A percentile compares a stretch with the other conserved stretches of the same genome.
Conservation (phyloP, 2,113 vertebrate species). For the Sturnus vulgaris region DNA sequence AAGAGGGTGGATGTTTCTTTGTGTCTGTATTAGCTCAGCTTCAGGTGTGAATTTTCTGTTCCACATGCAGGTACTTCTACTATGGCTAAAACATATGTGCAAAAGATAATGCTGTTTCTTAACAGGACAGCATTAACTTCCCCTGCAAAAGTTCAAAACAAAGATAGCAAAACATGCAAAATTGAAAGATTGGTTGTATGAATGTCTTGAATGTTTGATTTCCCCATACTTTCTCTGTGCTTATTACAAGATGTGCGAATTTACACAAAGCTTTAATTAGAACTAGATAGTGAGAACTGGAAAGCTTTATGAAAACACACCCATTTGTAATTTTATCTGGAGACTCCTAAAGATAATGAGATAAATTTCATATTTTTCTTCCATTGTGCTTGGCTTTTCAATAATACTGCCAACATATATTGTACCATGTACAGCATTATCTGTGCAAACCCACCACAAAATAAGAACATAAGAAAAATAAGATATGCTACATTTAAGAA, state of each 20-base stretch:
- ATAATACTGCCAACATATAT: not conserved
- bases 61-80: not conserved
- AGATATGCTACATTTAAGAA: not conserved
- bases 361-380: not conserved
- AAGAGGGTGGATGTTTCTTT: not conserved
- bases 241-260: not conserved
- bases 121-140: not conserved
- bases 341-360: constrained; percentile 6
- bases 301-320: constrained; percentile 3
- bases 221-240: not conserved
- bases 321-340: not conserved
- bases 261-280: constrained; percentile 37
- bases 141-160: not conserved
- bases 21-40: not conserved
- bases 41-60: not conserved
- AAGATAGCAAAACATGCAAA: not conserved
- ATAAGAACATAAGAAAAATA: not conserved
- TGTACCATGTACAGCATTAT: not conserved
- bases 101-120: not conserved
- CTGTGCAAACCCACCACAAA: not conserved
- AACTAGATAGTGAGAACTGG: not conserved
- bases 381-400: not conserved
- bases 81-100: not conserved
- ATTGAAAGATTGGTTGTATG: not conserved
- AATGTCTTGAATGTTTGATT: not conserved